A percentile compares a stretch with the other conserved stretches of the same genome.
phyloP scores from a whole-genome alignment of 2,113 vertebrate genomes.

The Tyto alba region DNA sequence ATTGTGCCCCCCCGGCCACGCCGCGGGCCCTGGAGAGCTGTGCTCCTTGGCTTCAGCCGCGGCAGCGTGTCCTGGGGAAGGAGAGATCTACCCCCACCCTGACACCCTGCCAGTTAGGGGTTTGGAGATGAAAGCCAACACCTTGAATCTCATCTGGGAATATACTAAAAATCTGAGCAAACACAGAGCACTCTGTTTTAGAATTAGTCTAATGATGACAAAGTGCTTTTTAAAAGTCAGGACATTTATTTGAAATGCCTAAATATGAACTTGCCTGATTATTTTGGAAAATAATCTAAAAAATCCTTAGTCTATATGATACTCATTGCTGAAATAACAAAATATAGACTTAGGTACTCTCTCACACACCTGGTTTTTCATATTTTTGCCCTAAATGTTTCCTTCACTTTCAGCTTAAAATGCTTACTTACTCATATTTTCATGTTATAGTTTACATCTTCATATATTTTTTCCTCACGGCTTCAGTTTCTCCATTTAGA shows the following conservation, averaged over 20 bases:
- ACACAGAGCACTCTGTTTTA: neutral
- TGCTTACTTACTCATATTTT: neutral
- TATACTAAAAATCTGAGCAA: neutral
- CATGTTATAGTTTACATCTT: neutral
- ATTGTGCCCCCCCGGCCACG: neutral
- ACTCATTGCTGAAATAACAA: neutral
- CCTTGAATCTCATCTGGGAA: neutral
- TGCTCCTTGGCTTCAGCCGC: neutral
- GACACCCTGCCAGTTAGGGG: neutral
- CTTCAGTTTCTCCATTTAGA: neutral
- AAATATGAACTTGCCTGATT: neutral
- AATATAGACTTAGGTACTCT: neutral
- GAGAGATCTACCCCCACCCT: neutral
- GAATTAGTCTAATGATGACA: neutral
- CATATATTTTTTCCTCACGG: neutral
- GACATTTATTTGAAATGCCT: neutral
- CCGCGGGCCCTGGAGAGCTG: neutral
- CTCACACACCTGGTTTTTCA: neutral
- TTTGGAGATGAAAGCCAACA: neutral
- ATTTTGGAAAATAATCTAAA: neutral
- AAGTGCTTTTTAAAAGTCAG: neutral
- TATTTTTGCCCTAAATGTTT: neutral
- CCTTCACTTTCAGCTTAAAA: neutral
- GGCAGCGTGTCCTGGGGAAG: rapidly evolving
- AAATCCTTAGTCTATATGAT: neutral